These are phyloP conservation scores for Hemicrepidius hirtus DNA, from an alignment of 2,888 invertebrate species.

Conservation along the genomic window DNA sequence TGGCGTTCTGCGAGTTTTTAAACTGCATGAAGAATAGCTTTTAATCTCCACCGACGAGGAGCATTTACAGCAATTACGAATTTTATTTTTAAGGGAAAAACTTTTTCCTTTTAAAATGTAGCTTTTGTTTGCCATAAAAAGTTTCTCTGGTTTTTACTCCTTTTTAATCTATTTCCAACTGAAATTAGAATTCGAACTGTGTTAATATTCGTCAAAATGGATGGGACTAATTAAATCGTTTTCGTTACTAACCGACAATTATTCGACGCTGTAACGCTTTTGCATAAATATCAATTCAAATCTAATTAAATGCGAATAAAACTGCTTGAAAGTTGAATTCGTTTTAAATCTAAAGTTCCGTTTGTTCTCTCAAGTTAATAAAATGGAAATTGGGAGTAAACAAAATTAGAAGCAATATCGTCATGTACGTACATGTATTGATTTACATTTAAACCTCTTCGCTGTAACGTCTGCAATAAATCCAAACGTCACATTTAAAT, in stretches of 20 bases:
- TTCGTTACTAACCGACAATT: background rate
- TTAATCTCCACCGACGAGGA: no score
- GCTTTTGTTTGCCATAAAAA: no score
- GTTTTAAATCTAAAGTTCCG: background rate
- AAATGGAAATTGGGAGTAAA: conserved; percentile 34
- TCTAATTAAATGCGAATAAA: background rate
- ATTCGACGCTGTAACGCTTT: background rate
- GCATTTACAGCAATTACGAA: no score
- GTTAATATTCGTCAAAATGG: background rate
- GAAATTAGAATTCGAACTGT: background rate
- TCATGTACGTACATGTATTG: conserved; percentile 31
- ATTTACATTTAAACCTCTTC: conserved; percentile 39
- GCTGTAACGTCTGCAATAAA: conserved; percentile 1
- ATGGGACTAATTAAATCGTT: background rate
- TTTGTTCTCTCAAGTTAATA: conserved; percentile 14
- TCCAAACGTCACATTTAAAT: background rate
- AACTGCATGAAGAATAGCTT: no score
- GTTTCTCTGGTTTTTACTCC: no score
- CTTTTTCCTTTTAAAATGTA: no score
- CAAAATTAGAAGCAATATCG: conserved; percentile 37
- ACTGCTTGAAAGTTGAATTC: background rate
- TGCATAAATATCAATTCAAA: background rate
- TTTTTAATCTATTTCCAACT: background rate
- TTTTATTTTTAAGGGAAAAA: no score
- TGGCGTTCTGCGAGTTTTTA: no score